These are phyloP conservation scores for Hypena proboscidalis DNA, from an alignment of 2,888 invertebrate species.

Conservation along the genomic window DNA sequence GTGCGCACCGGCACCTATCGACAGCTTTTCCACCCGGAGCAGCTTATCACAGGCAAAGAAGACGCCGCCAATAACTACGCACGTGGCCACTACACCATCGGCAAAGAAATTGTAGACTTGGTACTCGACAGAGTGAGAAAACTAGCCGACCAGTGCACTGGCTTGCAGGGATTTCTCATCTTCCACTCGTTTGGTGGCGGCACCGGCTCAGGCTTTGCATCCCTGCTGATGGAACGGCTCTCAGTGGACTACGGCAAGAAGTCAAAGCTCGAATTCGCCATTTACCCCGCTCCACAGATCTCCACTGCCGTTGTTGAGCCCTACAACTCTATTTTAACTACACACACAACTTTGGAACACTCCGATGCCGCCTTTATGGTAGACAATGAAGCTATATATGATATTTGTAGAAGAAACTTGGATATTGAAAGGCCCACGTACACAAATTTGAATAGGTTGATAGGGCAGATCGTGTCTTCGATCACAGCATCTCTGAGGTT, in stretches of 20 bases:
- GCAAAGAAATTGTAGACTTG: conserved; percentile 96
- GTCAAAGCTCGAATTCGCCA: conserved; percentile 96
- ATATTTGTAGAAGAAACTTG: conserved; percentile 96
- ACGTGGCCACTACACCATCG: conserved; percentile 98
- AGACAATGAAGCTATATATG: conserved; percentile 95
- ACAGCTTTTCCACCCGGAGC: conserved; percentile 98
- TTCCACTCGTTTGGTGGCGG: conserved; percentile 98
- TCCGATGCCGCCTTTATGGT: conserved; percentile 98
- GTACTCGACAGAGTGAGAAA: conserved; percentile 94
- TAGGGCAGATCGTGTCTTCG: conserved; percentile 97
- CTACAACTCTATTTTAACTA: conserved; percentile 97
- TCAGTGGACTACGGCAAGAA: conserved; percentile 98
- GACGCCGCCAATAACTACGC: conserved; percentile 99
- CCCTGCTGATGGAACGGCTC: conserved; percentile 96
- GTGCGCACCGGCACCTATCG: conserved; percentile 97
- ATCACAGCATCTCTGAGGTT: conserved; percentile 97
- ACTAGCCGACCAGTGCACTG: conserved; percentile 95
- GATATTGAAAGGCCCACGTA: conserved; percentile 98
- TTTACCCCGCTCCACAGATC: conserved; percentile 97
- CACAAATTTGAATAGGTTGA: conserved; percentile 97
- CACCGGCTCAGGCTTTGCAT: conserved; percentile 97
- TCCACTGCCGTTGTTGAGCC: conserved; percentile 97
- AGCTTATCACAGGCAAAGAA: conserved; percentile 97
- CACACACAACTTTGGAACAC: conserved; percentile 97
- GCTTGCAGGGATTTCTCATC: conserved; percentile 95